Base-by-base conservation (phyloP, 1,140 invertebrate species). In the Lasioglossum albipes region DNA sequence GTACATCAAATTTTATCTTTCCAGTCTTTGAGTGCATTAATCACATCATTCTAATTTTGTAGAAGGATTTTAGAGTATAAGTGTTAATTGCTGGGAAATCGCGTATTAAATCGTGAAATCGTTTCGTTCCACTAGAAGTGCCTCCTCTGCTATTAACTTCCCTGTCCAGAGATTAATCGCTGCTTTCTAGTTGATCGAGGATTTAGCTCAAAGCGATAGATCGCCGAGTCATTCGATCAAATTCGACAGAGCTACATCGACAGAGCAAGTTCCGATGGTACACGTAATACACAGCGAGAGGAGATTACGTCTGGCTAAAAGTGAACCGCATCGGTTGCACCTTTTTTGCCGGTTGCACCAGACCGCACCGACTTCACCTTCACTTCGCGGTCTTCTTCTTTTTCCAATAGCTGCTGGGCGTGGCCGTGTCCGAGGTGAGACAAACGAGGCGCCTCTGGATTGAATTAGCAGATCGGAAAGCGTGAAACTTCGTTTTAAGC, bases 281-380 rank as follows among this genome's bases (percentile, higher is more conserved):
- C 45, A 31, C 67, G 54, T 77, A 49, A 70, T 22, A 22, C 12
- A 12, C 45, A 49, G 57, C n/a, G 54, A 49, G 54, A 62, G 75
- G 52, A 27, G 52, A 76, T 68, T 76, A 68, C 74, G 54, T 22
- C 67, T 65, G 18, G 52, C 27, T 49, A 65, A 65, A 64, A 75
- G 61, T 2, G 72, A 66, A 54, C 31, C 9, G 31, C 52, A 20
- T 59, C 69, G 52, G 31, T 72, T 54, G 75, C 31, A 72, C 22
- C 75, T 62, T 77, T 70, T 77, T 77, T 69, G 61, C 27, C 22
- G 49, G 62, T 66, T 57, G 61, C 77, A 66, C 49, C 27, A n/a
- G 49, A 20, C 49, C 36, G 77, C 36, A 7, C 49, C 45, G n/a
- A 36, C 36, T 18, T 65, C 70, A 79, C 77, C 70, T 79, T 79